Evolutionary conservation across 2,888 invertebrate species (phyloP).

Genomic region (Cryptus armator): DNA sequence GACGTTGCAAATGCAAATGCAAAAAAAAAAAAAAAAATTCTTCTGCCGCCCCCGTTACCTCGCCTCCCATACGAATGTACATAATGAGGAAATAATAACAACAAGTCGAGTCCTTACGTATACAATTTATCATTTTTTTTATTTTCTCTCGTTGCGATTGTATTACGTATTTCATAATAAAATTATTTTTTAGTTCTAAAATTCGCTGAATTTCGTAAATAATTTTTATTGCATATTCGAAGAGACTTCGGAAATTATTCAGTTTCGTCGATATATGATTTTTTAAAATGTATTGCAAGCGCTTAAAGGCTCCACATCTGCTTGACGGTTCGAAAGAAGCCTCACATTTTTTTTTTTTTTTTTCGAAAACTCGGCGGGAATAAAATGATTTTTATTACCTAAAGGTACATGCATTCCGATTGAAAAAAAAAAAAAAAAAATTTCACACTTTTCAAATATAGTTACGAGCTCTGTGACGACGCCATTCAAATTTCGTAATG

Average conservation of each 20-base stretch:
- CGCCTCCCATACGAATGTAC: slow-evolving; percentile 9
- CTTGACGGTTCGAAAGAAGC: too few relatives aligned
- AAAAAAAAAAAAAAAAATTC: background rate
- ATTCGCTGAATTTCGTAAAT: background rate
- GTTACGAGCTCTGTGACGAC: background rate
- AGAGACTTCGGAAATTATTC: too few relatives aligned
- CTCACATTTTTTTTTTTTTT: too few relatives aligned
- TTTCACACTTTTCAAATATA: background rate
- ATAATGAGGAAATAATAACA: slow-evolving; percentile 24
- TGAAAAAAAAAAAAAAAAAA: background rate
- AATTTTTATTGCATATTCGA: background rate
- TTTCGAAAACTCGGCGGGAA: too few relatives aligned
- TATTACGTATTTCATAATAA: slow-evolving; percentile 13
- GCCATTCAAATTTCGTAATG: background rate
- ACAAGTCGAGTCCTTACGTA: slow-evolving; percentile 13
- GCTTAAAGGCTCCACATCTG: background rate
- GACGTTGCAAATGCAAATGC: slow-evolving; percentile 35
- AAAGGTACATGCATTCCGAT: too few relatives aligned
- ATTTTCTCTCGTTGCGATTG: slow-evolving; percentile 8
- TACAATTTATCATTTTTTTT: slow-evolving; percentile 1
- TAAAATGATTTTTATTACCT: too few relatives aligned
- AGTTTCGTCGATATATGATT: background rate
- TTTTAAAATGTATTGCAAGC: background rate
- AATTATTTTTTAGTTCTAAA: slow-evolving; percentile 4
- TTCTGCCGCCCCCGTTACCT: slow-evolving; percentile 41